These are phyloP conservation scores for Steinernema carpocapsae DNA, from an alignment of 2,888 invertebrate species.

Conservation along the genomic window DNA sequence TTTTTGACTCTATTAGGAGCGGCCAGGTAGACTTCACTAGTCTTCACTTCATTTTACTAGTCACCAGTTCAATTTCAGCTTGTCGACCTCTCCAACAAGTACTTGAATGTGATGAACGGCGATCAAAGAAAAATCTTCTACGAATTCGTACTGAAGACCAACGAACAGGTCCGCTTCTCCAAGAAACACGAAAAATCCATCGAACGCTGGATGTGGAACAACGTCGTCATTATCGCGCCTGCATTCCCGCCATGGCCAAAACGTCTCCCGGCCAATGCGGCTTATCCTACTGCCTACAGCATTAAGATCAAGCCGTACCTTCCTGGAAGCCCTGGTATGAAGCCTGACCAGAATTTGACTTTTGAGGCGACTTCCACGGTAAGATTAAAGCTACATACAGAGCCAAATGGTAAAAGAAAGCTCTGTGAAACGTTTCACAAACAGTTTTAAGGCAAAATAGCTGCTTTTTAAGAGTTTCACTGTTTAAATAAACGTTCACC, in stretches of 20 bases:
- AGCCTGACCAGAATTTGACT: conserved; percentile 41
- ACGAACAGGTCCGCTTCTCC: neutral
- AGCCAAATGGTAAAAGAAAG: too few relatives aligned
- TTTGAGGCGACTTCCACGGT: conserved; percentile 39
- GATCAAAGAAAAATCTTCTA: conserved; percentile 34
- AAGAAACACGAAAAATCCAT: neutral
- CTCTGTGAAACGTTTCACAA: too few relatives aligned
- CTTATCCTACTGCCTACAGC: conserved; percentile 32
- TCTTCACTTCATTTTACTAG: too few relatives aligned
- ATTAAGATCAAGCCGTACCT: conserved; percentile 41
- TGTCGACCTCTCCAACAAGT: neutral
- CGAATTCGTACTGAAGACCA: conserved; percentile 26
- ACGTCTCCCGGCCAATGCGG: conserved; percentile 37
- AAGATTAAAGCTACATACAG: too few relatives aligned
- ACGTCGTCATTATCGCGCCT: conserved; percentile 44
- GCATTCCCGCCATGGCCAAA: conserved; percentile 41
- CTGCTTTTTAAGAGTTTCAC: too few relatives aligned
- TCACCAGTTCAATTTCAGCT: neutral
- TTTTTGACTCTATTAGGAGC: neutral
- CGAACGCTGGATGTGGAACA: conserved; percentile 47
- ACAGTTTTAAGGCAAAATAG: too few relatives aligned
- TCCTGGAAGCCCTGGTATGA: conserved; percentile 38
- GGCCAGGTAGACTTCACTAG: neutral
- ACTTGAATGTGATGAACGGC: neutral
- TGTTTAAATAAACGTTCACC: too few relatives aligned